Percentiles rank a stretch among this genome's conserved stretches.
These are phyloP conservation scores for Vidua chalybeata DNA, from an alignment of 2,113 vertebrate genomes.

Conservation along the genomic window DNA sequence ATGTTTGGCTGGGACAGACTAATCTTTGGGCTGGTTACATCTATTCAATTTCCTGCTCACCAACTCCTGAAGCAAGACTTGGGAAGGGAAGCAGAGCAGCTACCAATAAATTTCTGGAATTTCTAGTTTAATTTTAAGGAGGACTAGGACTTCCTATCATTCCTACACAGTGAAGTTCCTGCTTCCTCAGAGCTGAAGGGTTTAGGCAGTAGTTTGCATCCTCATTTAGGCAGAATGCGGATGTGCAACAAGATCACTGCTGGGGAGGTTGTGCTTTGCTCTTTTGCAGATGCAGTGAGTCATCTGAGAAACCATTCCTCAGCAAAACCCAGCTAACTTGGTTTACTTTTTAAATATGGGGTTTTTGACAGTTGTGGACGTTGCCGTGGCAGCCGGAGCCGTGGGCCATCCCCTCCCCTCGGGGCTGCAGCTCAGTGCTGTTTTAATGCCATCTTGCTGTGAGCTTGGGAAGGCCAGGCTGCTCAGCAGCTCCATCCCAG, in stretches of 20 bases:
- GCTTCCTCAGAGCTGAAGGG: not conserved
- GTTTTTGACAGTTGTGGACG: not conserved
- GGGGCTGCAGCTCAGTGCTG: not conserved
- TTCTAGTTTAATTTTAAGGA: not conserved
- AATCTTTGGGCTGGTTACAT: not conserved
- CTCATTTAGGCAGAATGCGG: not conserved
- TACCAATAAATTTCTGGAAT: not conserved
- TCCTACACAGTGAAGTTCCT: not conserved
- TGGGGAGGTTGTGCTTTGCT: not conserved
- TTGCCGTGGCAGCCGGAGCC: not conserved
- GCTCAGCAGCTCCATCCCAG: not conserved
- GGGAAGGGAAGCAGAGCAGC: not conserved
- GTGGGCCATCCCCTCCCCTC: not conserved
- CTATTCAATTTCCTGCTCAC: not conserved
- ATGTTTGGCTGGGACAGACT: not conserved
- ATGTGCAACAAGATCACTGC: not conserved
- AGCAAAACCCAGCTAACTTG: not conserved
- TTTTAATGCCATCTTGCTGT: slow-evolving; percentile 46
- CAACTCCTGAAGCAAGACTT: not conserved
- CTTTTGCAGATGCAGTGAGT: not conserved
- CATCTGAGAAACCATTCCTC: not conserved
- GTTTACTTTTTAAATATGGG: not conserved
- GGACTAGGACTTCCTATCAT: not conserved
- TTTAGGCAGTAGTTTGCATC: not conserved
- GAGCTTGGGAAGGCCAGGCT: slow-evolving; percentile 20